These are phyloP conservation scores for Tethya wilhelma DNA, from an alignment of 37 sponge, comb jelly and placozoan species.

Conservation along the genomic window DNA sequence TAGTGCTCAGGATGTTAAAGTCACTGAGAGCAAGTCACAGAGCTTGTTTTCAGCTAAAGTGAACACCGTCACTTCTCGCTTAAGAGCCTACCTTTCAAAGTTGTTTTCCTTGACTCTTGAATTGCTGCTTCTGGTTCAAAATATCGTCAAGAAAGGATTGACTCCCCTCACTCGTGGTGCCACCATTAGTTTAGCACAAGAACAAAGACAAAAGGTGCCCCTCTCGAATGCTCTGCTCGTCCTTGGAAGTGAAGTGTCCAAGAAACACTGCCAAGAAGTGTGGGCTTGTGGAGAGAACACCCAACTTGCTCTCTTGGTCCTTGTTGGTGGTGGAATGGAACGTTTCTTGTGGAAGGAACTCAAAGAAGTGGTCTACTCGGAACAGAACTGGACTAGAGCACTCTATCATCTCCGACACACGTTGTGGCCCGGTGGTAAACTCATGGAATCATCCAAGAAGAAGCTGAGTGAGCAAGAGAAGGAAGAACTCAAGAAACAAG, in stretches of 20 bases:
- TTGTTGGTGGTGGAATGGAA: conserved; percentile 63
- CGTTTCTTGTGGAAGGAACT: conserved; percentile 57
- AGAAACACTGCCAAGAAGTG: conserved; percentile 36
- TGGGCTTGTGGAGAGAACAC: conserved; percentile 59
- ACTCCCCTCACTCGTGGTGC: conserved; percentile 5
- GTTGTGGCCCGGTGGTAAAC: conserved; percentile 67
- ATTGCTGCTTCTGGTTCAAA: not conserved
- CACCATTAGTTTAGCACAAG: not conserved
- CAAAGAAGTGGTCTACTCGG: conserved; percentile 36
- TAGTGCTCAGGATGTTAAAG: no score
- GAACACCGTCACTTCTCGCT: no score
- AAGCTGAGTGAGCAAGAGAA: conserved; percentile 37
- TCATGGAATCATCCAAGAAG: conserved; percentile 1
- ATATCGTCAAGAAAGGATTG: conserved; percentile 5
- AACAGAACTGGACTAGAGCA: conserved; percentile 61
- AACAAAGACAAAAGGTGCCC: conserved; percentile 13
- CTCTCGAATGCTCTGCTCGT: conserved; percentile 64
- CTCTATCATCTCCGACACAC: conserved; percentile 69
- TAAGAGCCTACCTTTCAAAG: no score
- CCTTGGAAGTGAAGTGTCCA: conserved; percentile 62
- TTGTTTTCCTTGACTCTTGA: no score
- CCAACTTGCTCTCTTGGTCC: conserved; percentile 57
- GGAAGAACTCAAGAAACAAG: conserved; percentile 32
- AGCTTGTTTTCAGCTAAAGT: no score
- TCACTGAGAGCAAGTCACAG: no score